Conservation (phyloP, 2,888 invertebrate genomes). For the Aquatica leii region DNA sequence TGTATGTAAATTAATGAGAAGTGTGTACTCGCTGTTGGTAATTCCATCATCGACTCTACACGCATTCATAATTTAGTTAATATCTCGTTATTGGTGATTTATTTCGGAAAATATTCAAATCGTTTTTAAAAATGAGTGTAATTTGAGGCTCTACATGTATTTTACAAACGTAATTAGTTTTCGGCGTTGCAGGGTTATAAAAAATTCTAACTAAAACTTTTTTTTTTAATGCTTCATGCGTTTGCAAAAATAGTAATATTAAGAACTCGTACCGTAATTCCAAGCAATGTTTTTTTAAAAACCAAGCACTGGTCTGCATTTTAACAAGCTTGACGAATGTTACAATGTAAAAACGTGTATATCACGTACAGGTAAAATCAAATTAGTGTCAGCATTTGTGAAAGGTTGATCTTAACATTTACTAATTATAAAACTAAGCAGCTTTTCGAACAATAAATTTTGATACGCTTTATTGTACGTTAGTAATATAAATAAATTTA, state of each 20-base stretch:
- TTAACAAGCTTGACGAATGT: slow-evolving; percentile 44
- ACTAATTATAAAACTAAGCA: background rate
- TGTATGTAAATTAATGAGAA: background rate
- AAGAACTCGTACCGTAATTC: slow-evolving; percentile 34
- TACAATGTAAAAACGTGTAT: slow-evolving; percentile 42
- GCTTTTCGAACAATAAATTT: too few species aligned
- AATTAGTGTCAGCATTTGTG: slow-evolving; percentile 40
- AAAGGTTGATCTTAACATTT: too few species aligned
- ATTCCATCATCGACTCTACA: background rate
- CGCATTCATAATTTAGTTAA: background rate
- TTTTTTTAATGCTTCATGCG: too few species aligned
- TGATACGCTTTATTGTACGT: too few species aligned
- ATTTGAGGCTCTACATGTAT: too few species aligned
- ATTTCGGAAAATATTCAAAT: too few species aligned
- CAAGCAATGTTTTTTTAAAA: slow-evolving; percentile 44
- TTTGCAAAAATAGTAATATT: slow-evolving; percentile 6
- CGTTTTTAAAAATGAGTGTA: too few species aligned
- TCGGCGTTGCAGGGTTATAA: too few species aligned
- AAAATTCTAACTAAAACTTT: too few species aligned
- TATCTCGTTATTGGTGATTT: too few species aligned
- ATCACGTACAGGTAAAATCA: slow-evolving; percentile 45
- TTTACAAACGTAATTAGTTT: too few species aligned
- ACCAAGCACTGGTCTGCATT: slow-evolving; percentile 39
- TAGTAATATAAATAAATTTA: too few species aligned
- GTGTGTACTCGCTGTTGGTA: background rate